phyloP scores from a whole-genome alignment of 2,113 vertebrate species.

The Tinamus guttatus region DNA sequence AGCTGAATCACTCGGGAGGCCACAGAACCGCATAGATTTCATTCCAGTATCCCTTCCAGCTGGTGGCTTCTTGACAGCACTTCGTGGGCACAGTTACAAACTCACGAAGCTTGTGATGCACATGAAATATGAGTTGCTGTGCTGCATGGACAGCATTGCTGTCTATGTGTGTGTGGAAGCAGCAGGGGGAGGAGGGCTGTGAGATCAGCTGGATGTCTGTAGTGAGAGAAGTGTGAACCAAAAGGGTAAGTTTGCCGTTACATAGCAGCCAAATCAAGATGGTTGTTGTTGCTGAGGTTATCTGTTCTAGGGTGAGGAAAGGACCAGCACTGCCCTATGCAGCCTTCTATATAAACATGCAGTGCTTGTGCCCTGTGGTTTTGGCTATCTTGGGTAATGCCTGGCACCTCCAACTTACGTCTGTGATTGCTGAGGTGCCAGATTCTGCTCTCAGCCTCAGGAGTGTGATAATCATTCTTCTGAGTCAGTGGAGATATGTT shows the following conservation, averaged over 20 bases:
- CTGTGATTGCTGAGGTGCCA: background rate
- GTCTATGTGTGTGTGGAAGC: background rate
- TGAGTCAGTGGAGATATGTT: background rate
- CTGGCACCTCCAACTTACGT: background rate
- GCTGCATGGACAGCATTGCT: background rate
- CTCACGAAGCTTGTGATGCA: slow-evolving; percentile 1
- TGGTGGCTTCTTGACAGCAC: slow-evolving; percentile 71
- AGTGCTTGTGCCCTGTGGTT: slow-evolving; percentile 21
- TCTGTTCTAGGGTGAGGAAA: background rate
- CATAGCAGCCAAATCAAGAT: background rate
- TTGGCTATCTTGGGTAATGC: background rate
- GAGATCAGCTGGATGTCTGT: slow-evolving; percentile 40
- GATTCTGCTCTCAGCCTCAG: background rate
- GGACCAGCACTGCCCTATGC: background rate
- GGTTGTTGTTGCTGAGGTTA: background rate
- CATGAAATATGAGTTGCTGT: slow-evolving; percentile 46
- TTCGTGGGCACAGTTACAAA: slow-evolving; percentile 57
- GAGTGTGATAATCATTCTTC: background rate
- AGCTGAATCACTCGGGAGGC: slow-evolving; percentile 59
- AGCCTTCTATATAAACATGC: background rate
- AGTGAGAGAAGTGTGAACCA: slow-evolving; percentile 40
- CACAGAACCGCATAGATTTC: slow-evolving; percentile 70
- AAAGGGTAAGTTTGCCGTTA: slow-evolving; percentile 27
- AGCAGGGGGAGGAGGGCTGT: slow-evolving; percentile 5
- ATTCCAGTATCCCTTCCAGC: slow-evolving; percentile 72